A percentile compares a stretch with the other conserved stretches of the same genome.
Evolutionary conservation across 2,797 vertebrate species (phyloP).

Genomic region (Amniataba percoides): DNA sequence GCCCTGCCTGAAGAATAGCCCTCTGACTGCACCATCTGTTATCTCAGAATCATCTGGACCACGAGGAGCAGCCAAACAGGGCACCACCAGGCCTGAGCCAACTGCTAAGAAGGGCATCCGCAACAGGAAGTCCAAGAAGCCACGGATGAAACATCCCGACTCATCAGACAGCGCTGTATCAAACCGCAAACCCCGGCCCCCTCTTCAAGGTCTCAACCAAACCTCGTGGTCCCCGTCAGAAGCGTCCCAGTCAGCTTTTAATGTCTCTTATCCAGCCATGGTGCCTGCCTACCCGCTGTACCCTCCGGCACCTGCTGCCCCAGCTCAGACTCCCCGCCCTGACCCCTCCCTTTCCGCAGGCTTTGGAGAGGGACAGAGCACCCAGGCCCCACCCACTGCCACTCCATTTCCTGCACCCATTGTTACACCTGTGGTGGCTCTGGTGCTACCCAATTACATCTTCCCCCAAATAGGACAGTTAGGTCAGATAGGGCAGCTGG

Average conservation of each 20-base stretch:
- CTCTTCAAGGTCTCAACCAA: constrained; percentile 89
- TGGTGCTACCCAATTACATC: constrained; percentile 90
- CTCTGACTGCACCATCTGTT: neutral
- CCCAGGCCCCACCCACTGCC: constrained; percentile 79
- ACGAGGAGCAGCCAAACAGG: constrained; percentile 78
- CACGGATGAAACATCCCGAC: constrained; percentile 88
- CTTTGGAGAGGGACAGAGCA: constrained; percentile 80
- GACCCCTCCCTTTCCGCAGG: constrained; percentile 75
- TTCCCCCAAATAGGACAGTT: constrained; percentile 83
- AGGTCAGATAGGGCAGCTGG: constrained; percentile 74
- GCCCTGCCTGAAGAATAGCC: neutral
- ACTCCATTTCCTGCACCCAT: constrained; percentile 85
- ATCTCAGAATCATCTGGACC: constrained; percentile 67
- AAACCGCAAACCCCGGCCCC: constrained; percentile 86
- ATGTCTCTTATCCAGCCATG: constrained; percentile 87
- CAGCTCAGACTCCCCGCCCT: constrained; percentile 74
- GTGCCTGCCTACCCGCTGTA: constrained; percentile 90
- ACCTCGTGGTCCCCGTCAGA: constrained; percentile 93
- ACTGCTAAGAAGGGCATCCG: constrained; percentile 87
- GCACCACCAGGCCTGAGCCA: constrained; percentile 77
- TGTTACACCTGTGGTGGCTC: constrained; percentile 90
- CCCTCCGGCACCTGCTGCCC: constrained; percentile 77
- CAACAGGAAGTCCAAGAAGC: constrained; percentile 91
- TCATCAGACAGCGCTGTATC: constrained; percentile 91
- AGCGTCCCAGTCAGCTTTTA: constrained; percentile 89